Conservation (phyloP, 2,113 vertebrate genomes). For the Peromyscus californicus region DNA sequence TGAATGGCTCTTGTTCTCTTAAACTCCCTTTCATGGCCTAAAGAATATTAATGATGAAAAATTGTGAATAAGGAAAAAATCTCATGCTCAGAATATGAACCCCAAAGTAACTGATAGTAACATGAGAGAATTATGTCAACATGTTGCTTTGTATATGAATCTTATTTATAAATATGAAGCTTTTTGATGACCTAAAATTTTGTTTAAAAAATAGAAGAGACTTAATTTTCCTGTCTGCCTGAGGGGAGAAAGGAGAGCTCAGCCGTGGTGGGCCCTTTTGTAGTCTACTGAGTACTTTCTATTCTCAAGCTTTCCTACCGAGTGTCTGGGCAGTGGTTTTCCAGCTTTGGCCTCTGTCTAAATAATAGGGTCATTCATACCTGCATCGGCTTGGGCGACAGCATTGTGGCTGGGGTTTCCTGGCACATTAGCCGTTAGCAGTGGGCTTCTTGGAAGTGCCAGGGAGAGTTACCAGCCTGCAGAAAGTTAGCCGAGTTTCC, state of each 20-base stretch:
- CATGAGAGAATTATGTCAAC: slow-evolving; percentile 29
- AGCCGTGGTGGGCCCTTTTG: slow-evolving; percentile 54
- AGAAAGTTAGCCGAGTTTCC: slow-evolving; percentile 8
- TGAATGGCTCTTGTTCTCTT: not conserved
- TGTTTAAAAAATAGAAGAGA: slow-evolving; percentile 28
- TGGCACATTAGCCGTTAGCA: not conserved
- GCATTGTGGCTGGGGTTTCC: slow-evolving; percentile 50
- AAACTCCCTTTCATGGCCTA: slow-evolving; percentile 15
- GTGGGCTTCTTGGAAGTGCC: slow-evolving; percentile 44
- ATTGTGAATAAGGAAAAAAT: slow-evolving; percentile 46
- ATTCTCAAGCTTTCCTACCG: slow-evolving; percentile 60
- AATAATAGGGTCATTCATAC: slow-evolving; percentile 38
- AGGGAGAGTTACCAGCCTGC: not conserved
- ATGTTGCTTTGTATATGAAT: slow-evolving; percentile 60
- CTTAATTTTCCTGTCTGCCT: slow-evolving; percentile 41
- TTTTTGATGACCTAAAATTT: slow-evolving; percentile 67
- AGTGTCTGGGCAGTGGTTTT: slow-evolving; percentile 47
- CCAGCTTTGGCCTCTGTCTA: slow-evolving; percentile 30
- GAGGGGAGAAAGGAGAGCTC: slow-evolving; percentile 54
- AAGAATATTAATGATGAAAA: slow-evolving; percentile 58
- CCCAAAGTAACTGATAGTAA: slow-evolving; percentile 47
- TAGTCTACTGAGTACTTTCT: slow-evolving; percentile 50
- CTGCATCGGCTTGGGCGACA: not conserved
- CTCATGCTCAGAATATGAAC: slow-evolving; percentile 50
- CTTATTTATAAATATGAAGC: slow-evolving; percentile 54